Percentiles rank a stretch among this genome's conserved stretches.
phyloP scores from a whole-genome alignment of 1,140 invertebrate genomes.

The Drosophila pallidifrons region DNA sequence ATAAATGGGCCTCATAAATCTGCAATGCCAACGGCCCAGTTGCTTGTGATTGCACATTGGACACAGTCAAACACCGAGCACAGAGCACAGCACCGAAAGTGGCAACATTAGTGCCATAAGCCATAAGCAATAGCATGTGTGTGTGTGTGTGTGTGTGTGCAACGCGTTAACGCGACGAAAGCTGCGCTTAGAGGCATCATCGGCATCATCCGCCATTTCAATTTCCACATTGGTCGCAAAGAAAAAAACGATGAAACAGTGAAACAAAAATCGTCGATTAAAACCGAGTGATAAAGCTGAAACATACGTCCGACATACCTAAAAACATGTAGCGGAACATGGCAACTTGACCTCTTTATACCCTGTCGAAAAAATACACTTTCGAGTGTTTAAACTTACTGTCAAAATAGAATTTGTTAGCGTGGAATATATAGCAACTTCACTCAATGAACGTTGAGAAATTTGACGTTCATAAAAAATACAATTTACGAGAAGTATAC shows the following conservation, averaged over 20 bases:
- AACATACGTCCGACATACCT: slow-evolving; percentile 13
- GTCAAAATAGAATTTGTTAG: no score
- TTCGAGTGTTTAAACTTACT: no score
- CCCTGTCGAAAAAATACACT: background rate
- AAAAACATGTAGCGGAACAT: background rate
- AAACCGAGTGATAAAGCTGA: slow-evolving; percentile 33
- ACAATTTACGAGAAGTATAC: no score
- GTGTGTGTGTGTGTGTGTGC: slow-evolving; percentile 40
- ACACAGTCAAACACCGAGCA: slow-evolving; percentile 22
- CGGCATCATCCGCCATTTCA: slow-evolving; percentile 57
- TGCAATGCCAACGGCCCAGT: slow-evolving; percentile 33
- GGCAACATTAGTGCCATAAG: slow-evolving; percentile 49
- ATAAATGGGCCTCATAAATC: slow-evolving; percentile 50
- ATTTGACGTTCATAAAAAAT: no score
- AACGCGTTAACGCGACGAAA: slow-evolving; percentile 70
- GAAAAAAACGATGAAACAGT: slow-evolving; percentile 25
- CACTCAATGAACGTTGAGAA: no score
- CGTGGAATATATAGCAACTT: no score
- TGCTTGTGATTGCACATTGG: slow-evolving; percentile 41
- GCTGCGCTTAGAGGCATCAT: slow-evolving; percentile 63
- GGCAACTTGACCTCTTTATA: background rate
- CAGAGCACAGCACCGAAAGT: slow-evolving; percentile 31
- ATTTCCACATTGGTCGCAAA: slow-evolving; percentile 47
- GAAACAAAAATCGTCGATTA: slow-evolving; percentile 59
- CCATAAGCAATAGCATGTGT: slow-evolving; percentile 36